Conservation (phyloP, 2,113 vertebrate genomes). For the Microtus richardsoni region DNA sequence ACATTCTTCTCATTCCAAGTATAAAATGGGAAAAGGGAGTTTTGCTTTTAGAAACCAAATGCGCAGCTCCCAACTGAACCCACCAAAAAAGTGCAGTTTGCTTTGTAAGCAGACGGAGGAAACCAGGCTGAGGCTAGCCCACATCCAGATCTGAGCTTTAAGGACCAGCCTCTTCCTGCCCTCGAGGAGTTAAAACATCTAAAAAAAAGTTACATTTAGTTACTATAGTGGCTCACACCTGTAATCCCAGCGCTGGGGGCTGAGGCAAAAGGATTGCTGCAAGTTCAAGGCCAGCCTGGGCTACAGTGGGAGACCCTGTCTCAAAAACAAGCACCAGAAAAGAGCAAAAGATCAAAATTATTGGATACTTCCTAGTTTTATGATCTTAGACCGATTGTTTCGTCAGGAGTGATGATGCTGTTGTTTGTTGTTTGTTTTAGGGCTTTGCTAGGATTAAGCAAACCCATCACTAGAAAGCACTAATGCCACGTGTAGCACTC, state of each 20-base stretch:
- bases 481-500: too few relatives aligned
- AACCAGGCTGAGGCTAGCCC: neutral
- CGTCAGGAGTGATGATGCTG: neutral
- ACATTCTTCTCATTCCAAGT: neutral
- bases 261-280: neutral
- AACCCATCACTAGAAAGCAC: neutral
- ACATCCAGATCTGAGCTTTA: neutral
- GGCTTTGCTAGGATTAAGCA: neutral
- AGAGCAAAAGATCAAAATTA: neutral
- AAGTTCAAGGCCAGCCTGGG: neutral
- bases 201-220: neutral
- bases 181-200: neutral
- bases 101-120: neutral
- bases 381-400: neutral
- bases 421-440: neutral
- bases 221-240: neutral
- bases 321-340: neutral
- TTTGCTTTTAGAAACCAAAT: constrained; percentile 26
- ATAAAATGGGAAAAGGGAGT: neutral
- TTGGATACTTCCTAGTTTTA: neutral
- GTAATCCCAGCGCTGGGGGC: neutral
- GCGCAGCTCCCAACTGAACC: neutral
- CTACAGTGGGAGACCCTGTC: neutral
- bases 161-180: neutral
- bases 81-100: neutral